Base-by-base conservation (phyloP, 92 coral and sea anemone species). In the Parazoanthus swiftii region DNA sequence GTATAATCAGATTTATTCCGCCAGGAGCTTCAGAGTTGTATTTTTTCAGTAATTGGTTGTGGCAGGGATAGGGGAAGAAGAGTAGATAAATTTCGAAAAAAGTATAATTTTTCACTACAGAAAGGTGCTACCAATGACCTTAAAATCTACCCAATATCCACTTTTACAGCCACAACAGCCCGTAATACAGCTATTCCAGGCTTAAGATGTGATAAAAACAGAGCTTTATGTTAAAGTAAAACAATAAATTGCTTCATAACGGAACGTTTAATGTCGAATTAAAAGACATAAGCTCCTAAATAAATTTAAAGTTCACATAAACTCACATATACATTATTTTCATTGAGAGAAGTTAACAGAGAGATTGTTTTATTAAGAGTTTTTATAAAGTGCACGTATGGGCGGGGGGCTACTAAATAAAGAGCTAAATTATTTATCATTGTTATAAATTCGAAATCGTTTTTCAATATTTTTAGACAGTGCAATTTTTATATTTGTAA, bases 1-100 rank as follows among this genome's bases (percentile, higher is more conserved):
- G 92, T 89, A 81, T 33, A 86, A 51, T 44, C 50, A 77, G 81
- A 23, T 77, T 23, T 77, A 44, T 77, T 51, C 81, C 63, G 23
- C 33, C 59, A 77, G 21, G 36, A 77, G 18, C 8, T 16, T 14
- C 54, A 25, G 36, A 38, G 46, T 36, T 44, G 36, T 9, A 44
- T 43, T 44, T 37, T 77, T 77, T 37, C 63, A 77, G 18, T 38
- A 77, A 77, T 77, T 44, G n/a, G 63, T 23, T 51, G 4, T 44
- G 63, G 26, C 20, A 14, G 46, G 25, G 3, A 63, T 4, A 2
- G 36, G 35, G 36, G 63, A 68, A n/a, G 54, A 44, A 16, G 80
- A 6, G 59, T 76, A 36, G 80, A 29, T 39, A 76, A 76, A 16
- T 20, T 76, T 42, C 42, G 42, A 39, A 39, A 39, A 2, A 39